Evolutionary conservation across 2,797 vertebrate species (phyloP), one percentile per base, ranked within the genome.

Genomic region (Chaetodon trifasciatus): DNA sequence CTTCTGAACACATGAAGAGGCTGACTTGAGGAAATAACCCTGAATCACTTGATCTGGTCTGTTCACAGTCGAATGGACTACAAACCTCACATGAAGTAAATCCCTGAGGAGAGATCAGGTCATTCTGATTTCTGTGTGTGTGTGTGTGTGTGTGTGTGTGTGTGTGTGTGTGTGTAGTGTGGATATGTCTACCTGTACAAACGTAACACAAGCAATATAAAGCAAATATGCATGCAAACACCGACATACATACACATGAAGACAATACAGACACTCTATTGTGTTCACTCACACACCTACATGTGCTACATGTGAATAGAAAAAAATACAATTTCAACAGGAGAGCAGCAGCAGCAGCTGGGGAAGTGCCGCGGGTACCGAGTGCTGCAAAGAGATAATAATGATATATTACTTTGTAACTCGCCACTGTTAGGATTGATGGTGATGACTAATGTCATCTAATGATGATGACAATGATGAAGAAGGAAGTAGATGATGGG

Each of bases 381-480:
- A 91, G 90, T 93, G 93, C 86, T 92, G 84, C 81, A 89, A 82
- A 85, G 90, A 91, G 91, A 93, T 93, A 94, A 92, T 90, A 93
- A 89, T 94, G 94, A 94, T 92, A 66, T 85, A 94, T 91, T 56
- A 90, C 90, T 90, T 88, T 88, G 85, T 90, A 89, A 89, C 81
- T 84, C 90, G 86, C 76, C 86, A 88, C 89, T 84, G 89, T 85
- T 88, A 64, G 80, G 83, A 88, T 75, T 89, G 91, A 93, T 88
- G 92, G 82, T 81, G 82, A 94, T 92, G 92, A 93, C 88, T 93
- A 93, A 94, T 92, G 91, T 84, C 79, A 80, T 90, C 86, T 92
- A 92, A 93, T 93, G 92, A 94, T 90, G 92, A 92, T 93, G 92
- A 93, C 88, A 92, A 91, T 92, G 92, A 94, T 91, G 92, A 93